Evolutionary conservation across 2,888 invertebrate genomes (phyloP), one percentile per base, ranked within the genome.

Genomic region (Boloria euphrosyne): DNA sequence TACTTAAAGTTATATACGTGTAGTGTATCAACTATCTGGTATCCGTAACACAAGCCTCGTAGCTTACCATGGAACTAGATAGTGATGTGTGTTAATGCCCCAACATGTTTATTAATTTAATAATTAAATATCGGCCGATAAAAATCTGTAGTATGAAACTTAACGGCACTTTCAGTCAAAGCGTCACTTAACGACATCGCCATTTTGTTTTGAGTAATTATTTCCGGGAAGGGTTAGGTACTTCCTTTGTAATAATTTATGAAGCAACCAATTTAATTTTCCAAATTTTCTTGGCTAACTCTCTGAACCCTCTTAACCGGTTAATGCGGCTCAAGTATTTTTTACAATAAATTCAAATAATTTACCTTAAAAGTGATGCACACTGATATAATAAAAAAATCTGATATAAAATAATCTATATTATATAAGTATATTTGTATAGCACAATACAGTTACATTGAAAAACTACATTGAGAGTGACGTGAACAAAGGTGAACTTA

Each of bases 151-250:
- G 27, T 47, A 49, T 59, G 47, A 59, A 17, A 59, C 27, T 38
- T 38, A 49, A 49, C 47, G 58, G 44, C 47, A 59, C 22, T 58
- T 58, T 46, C 13, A 17, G 27, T 18, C 38, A 49, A 31, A 61
- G 51, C 18, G 49, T 53, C 18, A 17, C 31, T 18, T 17, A 47
- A 55, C 38, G 57, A 49, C 31, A 18, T 46, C 58, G 65, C 51
- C 59, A 65, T 69, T 69, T 67, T 54, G 59, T 62, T 54, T 62
- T 55, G 59, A 67, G 65, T 67, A 62, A 69, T 69, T 67, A 69
- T 53, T 51, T 52, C 58, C 62, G 59, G 64, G 13, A 64, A 65
- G 58, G 67, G 67, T 62, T 55, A 46, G 47, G 51, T 59, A 55
- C 60, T 66, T 64, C 68, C 65, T 58, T 68, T 66, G 53, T 53